Conservation (phyloP, 1,140 invertebrate species). For the Rhopalosiphum maidis region DNA sequence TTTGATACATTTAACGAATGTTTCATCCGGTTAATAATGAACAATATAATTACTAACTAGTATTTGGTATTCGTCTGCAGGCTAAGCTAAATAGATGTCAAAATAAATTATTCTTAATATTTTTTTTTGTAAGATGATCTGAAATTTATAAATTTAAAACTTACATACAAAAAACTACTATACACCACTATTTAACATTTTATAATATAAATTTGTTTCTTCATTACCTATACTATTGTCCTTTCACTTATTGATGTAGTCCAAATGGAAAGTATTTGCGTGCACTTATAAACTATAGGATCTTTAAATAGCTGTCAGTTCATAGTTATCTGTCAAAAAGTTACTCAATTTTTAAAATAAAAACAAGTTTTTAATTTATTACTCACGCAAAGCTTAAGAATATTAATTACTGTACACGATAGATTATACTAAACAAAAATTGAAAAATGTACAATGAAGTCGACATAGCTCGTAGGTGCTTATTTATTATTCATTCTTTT, state of each 20-base stretch:
- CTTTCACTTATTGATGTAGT: conserved; percentile 1
- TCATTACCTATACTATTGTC: not conserved
- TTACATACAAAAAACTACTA: not conserved
- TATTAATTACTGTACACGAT: not conserved
- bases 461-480: not conserved
- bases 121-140: not conserved
- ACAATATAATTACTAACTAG: not conserved
- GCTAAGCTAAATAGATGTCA: not conserved
- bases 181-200: not conserved
- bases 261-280: not conserved
- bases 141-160: not conserved
- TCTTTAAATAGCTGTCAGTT: not conserved
- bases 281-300: not conserved
- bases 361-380: not conserved
- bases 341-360: not conserved
- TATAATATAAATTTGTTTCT: not conserved
- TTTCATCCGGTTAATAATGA: not conserved
- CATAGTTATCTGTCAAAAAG: not conserved
- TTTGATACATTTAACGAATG: not conserved
- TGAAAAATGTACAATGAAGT: not conserved
- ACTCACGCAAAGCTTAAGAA: not conserved
- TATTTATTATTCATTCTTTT: not conserved
- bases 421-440: not conserved
- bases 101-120: not conserved
- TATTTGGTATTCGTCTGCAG: not conserved